Evolutionary conservation across 1,140 invertebrate species (phyloP).

Genomic region (Drosophila ficusphila): DNA sequence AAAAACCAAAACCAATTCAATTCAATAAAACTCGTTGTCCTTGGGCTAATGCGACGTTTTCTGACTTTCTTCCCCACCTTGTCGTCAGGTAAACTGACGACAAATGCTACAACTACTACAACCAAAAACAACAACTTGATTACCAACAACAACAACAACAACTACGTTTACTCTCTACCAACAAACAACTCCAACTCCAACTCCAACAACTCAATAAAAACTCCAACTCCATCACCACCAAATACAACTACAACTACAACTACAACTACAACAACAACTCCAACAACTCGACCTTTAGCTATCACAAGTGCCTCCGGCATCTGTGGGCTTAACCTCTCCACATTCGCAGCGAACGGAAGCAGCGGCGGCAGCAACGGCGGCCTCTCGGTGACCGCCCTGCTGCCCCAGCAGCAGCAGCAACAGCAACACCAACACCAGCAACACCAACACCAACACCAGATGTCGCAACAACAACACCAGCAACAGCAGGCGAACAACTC

Average conservation of each 20-base stretch:
- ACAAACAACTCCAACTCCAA: constrained; percentile 36
- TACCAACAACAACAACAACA: constrained; percentile 59
- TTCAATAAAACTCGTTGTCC: constrained; percentile 69
- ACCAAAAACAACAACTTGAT: constrained; percentile 59
- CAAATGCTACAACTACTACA: constrained; percentile 78
- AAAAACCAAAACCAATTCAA: constrained; percentile 32
- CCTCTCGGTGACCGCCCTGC: constrained; percentile 32
- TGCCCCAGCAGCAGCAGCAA: constrained; percentile 25
- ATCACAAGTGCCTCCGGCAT: constrained; percentile 78
- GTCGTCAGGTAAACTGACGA: constrained; percentile 85
- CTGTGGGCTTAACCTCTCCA: constrained; percentile 81
- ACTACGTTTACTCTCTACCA: constrained; percentile 39
- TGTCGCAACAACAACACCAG: constrained; percentile 29
- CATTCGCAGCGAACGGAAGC: constrained; percentile 75
- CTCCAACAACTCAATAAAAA: constrained; percentile 43
- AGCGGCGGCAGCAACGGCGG: constrained; percentile 42
- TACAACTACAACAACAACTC: constrained; percentile 42
- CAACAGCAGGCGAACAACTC: constrained; percentile 44
- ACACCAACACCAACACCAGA: constrained; percentile 26
- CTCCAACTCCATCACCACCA: constrained; percentile 49
- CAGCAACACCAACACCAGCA: constrained; percentile 30
- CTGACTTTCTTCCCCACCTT: constrained; percentile 82
- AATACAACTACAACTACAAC: constrained; percentile 39
- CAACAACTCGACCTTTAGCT: constrained; percentile 52
- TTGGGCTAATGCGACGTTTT: constrained; percentile 84